phyloP scores from a whole-genome alignment of 2,888 invertebrate genomes.

The Syrista parreyssii region DNA sequence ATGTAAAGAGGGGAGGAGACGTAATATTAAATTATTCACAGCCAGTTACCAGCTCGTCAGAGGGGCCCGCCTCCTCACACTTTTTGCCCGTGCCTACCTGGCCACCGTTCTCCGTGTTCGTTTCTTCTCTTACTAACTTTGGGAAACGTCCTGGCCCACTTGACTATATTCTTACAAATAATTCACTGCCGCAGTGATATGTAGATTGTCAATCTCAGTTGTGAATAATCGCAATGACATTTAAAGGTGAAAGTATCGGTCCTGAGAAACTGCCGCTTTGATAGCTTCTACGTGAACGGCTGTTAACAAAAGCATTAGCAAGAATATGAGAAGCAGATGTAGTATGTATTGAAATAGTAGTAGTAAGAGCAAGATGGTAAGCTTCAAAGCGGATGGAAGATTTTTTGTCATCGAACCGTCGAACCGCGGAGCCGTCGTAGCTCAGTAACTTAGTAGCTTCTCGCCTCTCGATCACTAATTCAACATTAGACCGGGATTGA shows the following conservation, averaged over 20 bases:
- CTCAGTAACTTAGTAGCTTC: conserved; percentile 6
- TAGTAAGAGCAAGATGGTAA: not conserved
- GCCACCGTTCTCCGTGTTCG: conserved; percentile 16
- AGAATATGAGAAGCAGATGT: not conserved
- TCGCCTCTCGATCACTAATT: conserved; percentile 12
- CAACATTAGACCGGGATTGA: conserved; percentile 15
- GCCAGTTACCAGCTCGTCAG: conserved; percentile 57
- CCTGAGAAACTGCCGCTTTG: not conserved
- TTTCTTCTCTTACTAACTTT: conserved; percentile 4
- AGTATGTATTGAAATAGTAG: not conserved
- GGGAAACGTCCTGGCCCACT: not conserved
- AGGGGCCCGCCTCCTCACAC: conserved; percentile 42
- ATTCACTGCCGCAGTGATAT: not conserved
- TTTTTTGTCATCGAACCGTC: conserved; percentile 6
- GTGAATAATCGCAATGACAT: not conserved
- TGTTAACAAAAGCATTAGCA: not conserved
- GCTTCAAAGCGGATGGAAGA: not conserved
- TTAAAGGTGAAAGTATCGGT: not conserved
- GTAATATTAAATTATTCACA: conserved; percentile 57
- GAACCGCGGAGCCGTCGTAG: conserved; percentile 30
- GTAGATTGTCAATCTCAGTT: not conserved
- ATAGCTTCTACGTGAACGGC: not conserved
- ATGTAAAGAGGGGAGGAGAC: conserved; percentile 33
- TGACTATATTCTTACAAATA: not conserved
- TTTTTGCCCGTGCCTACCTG: conserved; percentile 36